Evolutionary conservation across 2,113 vertebrate genomes (phyloP), one percentile per base, ranked within the genome.

Genomic region (Callipepla californica): DNA sequence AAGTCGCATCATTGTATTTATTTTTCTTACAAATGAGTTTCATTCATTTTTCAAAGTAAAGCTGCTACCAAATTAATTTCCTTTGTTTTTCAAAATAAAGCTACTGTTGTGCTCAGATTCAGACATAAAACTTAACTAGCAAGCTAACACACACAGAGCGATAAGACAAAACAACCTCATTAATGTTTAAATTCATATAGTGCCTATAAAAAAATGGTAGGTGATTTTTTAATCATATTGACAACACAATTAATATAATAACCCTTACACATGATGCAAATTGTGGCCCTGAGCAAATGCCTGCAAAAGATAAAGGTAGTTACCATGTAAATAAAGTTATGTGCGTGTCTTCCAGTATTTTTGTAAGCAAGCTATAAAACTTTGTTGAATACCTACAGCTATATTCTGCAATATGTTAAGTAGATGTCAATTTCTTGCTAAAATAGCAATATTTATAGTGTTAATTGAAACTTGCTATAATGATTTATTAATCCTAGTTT

Each of bases 401-500:
- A 78, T 57, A 96, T 38, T 53, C 61, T 47, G 80, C 86, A 95
- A 92, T 65, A 90, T 88, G 65, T 26, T 97, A 97, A 97, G 97
- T 90, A 96, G 85, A 86, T 90, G 83, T 93, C 90, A 97, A 95
- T 97, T 97, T 89, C 78, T 96, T 96, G 51, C 28, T 67, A 88
- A 97, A 97, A 96, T 47, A 95, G 68, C 95, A 97, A 91, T 79
- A 96, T 96, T 95, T 93, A 83, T 95, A 94, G 92, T 75, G 65
- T 58, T 97, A 97, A 98, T 96, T 97, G 94, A 96, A 95, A 77
- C 76, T 96, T 94, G 40, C 53, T 94, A 36, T 95, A 92, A 97
- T 96, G 89, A 96, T 96, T 97, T 98, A 94, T 96, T 97, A 97
- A 95, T 96, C 93, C 38, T 85, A 73, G 79, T 96, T 97, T 97